These are phyloP conservation scores for Cardiocondyla obscurior DNA, from an alignment of 1,140 invertebrate species.

Conservation along the genomic window DNA sequence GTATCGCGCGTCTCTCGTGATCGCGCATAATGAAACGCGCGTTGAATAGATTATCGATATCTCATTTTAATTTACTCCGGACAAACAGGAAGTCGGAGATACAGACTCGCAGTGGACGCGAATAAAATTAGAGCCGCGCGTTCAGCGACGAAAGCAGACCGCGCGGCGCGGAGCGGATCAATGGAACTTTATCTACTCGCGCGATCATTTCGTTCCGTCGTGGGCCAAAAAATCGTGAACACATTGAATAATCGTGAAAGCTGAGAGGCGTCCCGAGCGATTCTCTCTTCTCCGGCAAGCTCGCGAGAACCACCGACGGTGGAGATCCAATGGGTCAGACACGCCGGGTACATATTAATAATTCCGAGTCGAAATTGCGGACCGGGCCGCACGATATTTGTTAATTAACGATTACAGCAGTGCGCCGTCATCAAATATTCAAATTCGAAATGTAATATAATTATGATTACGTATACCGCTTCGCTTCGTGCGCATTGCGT, in stretches of 20 bases:
- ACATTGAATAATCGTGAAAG: conserved; percentile 27
- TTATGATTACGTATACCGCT: conserved; percentile 8
- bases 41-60: conserved; percentile 8
- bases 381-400: neutral
- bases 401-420: conserved; percentile 6
- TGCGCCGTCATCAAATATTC: conserved; percentile 16
- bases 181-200: conserved; percentile 40
- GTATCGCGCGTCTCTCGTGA: neutral
- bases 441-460: conserved; percentile 6
- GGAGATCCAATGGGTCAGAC: neutral
- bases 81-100: conserved; percentile 13
- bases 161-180: conserved; percentile 1
- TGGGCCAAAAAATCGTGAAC: neutral
- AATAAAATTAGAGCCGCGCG: conserved; percentile 19
- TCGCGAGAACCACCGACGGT: neutral
- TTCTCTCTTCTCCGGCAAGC: neutral
- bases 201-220: conserved; percentile 41
- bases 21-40: neutral
- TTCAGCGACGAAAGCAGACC: conserved; percentile 29
- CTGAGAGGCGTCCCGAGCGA: neutral
- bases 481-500: neutral
- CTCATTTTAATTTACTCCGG: neutral
- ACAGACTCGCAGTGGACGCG: neutral
- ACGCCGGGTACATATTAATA: too few relatives aligned
- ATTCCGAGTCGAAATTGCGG: neutral